Percentiles rank a stretch among this genome's conserved stretches.
Evolutionary conservation across 2,797 vertebrate species (phyloP).

Genomic region (Peromyscus attwateri): DNA sequence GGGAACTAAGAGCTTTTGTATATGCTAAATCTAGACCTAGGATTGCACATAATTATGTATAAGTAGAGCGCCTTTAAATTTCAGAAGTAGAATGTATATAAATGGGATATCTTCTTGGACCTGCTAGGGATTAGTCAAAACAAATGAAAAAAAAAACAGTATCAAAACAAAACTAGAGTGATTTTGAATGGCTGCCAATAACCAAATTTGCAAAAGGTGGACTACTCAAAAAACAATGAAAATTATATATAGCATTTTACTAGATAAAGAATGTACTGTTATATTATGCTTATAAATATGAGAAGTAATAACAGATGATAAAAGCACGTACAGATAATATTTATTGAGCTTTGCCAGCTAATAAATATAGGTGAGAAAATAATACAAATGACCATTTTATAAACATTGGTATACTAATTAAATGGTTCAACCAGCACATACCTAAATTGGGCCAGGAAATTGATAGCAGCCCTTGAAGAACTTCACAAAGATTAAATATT

Average conservation of each 20-base stretch:
- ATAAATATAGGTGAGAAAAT: not conserved
- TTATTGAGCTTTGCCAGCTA: not conserved
- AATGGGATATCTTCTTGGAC: not conserved
- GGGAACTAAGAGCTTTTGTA: not conserved
- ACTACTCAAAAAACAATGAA: not conserved
- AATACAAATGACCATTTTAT: not conserved
- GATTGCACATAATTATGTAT: not conserved
- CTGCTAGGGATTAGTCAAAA: not conserved
- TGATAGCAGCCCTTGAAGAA: not conserved
- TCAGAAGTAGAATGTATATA: not conserved
- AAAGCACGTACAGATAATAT: not conserved
- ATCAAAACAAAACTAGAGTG: not conserved
- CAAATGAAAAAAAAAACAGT: not conserved
- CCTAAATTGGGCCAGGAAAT: not conserved
- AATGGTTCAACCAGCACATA: not conserved
- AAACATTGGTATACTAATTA: not conserved
- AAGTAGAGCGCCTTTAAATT: not conserved
- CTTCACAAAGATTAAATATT: not conserved
- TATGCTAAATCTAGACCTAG: not conserved
- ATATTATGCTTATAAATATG: not conserved
- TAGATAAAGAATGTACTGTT: not conserved
- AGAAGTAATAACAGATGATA: not conserved
- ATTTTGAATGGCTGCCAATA: not conserved
- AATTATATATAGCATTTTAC: not conserved
- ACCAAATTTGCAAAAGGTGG: not conserved